These are phyloP conservation scores for Microdon myrmicae DNA, from an alignment of 2,888 invertebrate species.

Conservation along the genomic window DNA sequence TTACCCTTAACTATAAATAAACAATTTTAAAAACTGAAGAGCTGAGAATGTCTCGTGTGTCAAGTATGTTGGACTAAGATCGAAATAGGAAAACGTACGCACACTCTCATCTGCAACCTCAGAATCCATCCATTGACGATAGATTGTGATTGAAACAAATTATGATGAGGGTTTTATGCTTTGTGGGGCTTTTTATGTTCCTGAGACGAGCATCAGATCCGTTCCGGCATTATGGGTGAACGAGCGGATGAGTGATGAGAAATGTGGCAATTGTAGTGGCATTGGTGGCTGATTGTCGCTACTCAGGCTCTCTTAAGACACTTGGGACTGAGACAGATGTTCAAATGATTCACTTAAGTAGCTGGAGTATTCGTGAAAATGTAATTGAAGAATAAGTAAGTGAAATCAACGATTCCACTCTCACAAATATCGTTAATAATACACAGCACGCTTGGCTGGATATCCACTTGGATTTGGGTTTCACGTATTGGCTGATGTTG, in stretches of 20 bases:
- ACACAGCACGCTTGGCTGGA: too few species aligned
- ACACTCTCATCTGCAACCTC: too few species aligned
- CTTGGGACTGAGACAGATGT: conserved; percentile 41
- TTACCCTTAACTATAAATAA: conserved; percentile 43
- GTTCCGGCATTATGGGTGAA: conserved; percentile 16
- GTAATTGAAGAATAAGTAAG: too few species aligned
- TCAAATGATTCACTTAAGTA: conserved; percentile 36
- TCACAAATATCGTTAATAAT: too few species aligned
- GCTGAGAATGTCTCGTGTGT: background rate
- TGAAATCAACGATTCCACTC: too few species aligned
- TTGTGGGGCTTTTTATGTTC: conserved; percentile 38
- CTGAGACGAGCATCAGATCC: conserved; percentile 13
- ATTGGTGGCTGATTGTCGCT: conserved; percentile 22
- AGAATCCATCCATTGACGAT: conserved; percentile 32
- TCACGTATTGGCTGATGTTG: too few species aligned
- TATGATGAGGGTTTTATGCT: conserved; percentile 50
- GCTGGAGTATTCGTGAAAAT: too few species aligned
- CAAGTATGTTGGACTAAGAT: conserved; percentile 12
- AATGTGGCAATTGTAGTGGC: conserved; percentile 38
- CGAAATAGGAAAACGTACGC: conserved; percentile 24
- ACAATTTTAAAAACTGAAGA: conserved; percentile 15
- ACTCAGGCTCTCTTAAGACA: conserved; percentile 1
- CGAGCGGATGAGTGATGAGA: conserved; percentile 41
- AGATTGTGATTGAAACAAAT: conserved; percentile 49
- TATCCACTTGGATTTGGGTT: too few species aligned